A percentile compares a stretch with the other conserved stretches of the same genome.
These are phyloP conservation scores for Coregonus clupeaformis DNA, from an alignment of 2,113 vertebrate genomes.

Conservation along the genomic window DNA sequence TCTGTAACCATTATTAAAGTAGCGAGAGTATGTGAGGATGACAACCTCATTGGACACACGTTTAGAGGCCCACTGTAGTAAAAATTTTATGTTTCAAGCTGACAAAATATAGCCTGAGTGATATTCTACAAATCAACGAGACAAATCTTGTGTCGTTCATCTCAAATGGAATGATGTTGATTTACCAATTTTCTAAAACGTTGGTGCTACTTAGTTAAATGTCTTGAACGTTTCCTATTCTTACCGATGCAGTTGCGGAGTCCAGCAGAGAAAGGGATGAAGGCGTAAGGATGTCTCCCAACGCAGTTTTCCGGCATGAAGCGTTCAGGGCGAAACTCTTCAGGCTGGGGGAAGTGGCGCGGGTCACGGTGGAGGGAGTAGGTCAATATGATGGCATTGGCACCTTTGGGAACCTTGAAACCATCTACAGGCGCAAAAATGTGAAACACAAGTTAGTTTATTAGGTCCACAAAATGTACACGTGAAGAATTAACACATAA, in stretches of 20 bases:
- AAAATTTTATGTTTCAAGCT: too few species aligned
- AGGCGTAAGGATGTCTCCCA: slow-evolving; percentile 83
- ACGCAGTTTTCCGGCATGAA: slow-evolving; percentile 83
- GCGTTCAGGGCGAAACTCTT: slow-evolving; percentile 89
- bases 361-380: slow-evolving; percentile 88
- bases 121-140: too few species aligned
- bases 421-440: slow-evolving; percentile 70
- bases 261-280: slow-evolving; percentile 93
- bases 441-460: not conserved
- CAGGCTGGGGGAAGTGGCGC: slow-evolving; percentile 82
- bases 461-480: not conserved
- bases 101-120: too few species aligned
- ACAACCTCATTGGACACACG: too few species aligned
- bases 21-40: too few species aligned
- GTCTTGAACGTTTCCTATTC: slow-evolving; percentile 32
- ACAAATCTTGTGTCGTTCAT: too few species aligned
- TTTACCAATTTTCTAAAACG: too few species aligned
- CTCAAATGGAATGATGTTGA: too few species aligned
- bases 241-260: slow-evolving; percentile 93
- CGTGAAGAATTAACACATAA: not conserved
- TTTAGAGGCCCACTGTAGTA: too few species aligned
- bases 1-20: too few species aligned
- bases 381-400: slow-evolving; percentile 74
- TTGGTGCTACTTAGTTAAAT: too few species aligned
- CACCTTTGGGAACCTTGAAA: slow-evolving; percentile 77